phyloP scores from a whole-genome alignment of 2,113 vertebrate species.

The Rhinolophus sinicus region DNA sequence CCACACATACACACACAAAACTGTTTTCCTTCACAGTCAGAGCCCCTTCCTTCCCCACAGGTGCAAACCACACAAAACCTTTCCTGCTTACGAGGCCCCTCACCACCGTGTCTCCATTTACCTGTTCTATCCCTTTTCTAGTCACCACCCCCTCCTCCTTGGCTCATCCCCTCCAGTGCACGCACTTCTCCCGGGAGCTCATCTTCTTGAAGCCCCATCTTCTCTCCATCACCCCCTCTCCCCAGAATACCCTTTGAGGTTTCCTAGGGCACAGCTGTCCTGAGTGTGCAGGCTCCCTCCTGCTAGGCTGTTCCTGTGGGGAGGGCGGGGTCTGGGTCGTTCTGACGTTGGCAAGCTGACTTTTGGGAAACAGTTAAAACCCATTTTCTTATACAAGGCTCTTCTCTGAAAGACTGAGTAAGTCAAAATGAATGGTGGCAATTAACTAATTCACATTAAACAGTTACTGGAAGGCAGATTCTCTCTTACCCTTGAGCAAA shows the following conservation, averaged over 20 bases:
- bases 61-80: not conserved
- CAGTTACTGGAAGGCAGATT: not conserved
- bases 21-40: not conserved
- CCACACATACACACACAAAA: not conserved
- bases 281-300: too few species aligned
- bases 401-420: not conserved
- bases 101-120: not conserved
- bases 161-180: too few species aligned
- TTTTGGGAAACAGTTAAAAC: not conserved
- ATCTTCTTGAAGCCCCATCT: not conserved
- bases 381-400: not conserved
- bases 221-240: not conserved
- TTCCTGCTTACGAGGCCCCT: not conserved
- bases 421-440: not conserved
- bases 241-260: not conserved
- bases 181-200: too few species aligned
- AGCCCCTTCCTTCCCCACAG: not conserved
- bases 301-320: not conserved
- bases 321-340: not conserved
- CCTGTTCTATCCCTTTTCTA: not conserved
- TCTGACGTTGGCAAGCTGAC: too few species aligned
- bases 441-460: not conserved
- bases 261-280: not conserved
- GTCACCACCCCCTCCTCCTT: not conserved
- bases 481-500: not conserved